Percentiles rank a stretch among this genome's conserved stretches.
phyloP scores from a whole-genome alignment of 2,797 vertebrate genomes.

The Poecilia velifera region DNA sequence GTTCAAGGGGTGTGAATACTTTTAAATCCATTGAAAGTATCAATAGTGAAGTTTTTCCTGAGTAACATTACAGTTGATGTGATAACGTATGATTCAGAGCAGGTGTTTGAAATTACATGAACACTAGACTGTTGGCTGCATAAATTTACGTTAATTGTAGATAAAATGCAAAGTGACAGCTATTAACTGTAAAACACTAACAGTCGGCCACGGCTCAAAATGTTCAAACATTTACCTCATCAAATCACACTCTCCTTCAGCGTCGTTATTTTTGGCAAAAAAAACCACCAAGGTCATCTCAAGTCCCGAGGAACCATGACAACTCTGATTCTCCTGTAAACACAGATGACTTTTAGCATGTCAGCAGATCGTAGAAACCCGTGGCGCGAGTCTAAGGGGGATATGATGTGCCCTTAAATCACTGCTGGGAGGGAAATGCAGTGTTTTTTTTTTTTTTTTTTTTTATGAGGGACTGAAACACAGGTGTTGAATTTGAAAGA shows the following conservation, averaged over 20 bases:
- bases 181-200: constrained; percentile 14
- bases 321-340: constrained; percentile 56
- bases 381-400: constrained; percentile 49
- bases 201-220: constrained; percentile 14
- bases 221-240: constrained; percentile 24
- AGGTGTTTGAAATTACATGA: constrained; percentile 37
- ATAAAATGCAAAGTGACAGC: constrained; percentile 23
- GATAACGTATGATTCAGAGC: constrained; percentile 5
- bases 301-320: constrained; percentile 55
- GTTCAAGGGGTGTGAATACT: background rate
- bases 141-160: constrained; percentile 9
- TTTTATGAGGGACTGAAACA: constrained; percentile 68
- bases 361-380: constrained; percentile 50
- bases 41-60: constrained; percentile 1
- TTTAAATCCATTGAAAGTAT: background rate
- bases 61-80: constrained; percentile 19
- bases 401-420: constrained; percentile 68
- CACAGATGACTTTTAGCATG: constrained; percentile 68
- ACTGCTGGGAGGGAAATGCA: constrained; percentile 63
- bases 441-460: constrained; percentile 54
- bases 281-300: constrained; percentile 44
- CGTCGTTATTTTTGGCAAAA: constrained; percentile 19
- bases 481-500: constrained; percentile 78
- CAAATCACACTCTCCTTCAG: constrained; percentile 19
- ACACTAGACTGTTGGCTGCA: constrained; percentile 24